phyloP scores from a whole-genome alignment of 2,888 invertebrate species.

The Diarsia rubi region DNA sequence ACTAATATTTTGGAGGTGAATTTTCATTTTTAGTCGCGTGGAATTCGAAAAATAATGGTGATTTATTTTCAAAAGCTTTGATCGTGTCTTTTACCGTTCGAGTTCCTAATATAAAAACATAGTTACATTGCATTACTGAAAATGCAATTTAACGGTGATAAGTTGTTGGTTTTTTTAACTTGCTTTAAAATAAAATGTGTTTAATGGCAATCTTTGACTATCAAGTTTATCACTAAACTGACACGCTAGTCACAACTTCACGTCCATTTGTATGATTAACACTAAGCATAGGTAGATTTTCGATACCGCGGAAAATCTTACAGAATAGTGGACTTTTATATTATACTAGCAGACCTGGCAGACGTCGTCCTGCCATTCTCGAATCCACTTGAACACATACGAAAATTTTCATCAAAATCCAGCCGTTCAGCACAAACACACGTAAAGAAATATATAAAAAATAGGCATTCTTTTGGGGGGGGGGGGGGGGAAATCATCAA shows the following conservation, averaged over 20 bases:
- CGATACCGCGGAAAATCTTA: not conserved
- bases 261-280: not conserved
- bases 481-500: too few relatives aligned
- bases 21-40: conserved; percentile 20
- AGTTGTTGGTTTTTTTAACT: not conserved
- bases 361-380: too few relatives aligned
- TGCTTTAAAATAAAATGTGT: not conserved
- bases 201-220: not conserved
- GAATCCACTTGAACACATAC: too few relatives aligned
- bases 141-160: not conserved
- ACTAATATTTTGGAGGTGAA: conserved; percentile 28
- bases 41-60: conserved; percentile 22
- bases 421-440: too few relatives aligned
- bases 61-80: conserved; percentile 6
- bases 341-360: too few relatives aligned
- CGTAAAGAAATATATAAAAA: too few relatives aligned
- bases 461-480: too few relatives aligned
- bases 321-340: not conserved
- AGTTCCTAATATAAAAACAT: too few relatives aligned
- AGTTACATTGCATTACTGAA: too few relatives aligned
- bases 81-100: not conserved
- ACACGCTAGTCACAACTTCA: too few relatives aligned
- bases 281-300: not conserved
- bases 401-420: too few relatives aligned
- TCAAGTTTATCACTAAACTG: not conserved